A percentile compares a stretch with the other conserved stretches of the same genome.
Conservation (phyloP, 2,797 vertebrate species). For the Dendrocincla fuliginosa region DNA sequence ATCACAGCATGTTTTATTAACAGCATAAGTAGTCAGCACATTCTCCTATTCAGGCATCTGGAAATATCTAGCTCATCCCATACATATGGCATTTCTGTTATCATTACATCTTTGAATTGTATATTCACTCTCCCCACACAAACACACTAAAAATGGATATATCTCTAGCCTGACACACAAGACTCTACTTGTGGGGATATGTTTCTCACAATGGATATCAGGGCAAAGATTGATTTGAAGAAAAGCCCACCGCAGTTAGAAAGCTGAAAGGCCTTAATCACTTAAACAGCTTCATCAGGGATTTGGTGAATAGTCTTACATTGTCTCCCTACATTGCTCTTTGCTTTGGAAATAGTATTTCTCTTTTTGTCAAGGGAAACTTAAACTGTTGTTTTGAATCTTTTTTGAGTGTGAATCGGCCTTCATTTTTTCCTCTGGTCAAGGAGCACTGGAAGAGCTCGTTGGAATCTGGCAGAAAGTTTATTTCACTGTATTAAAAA, state of each 20-base stretch:
- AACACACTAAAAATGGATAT: conserved; percentile 60
- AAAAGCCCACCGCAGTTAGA: neutral
- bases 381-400: neutral
- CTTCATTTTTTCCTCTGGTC: neutral
- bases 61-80: conserved; percentile 59
- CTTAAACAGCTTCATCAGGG: neutral
- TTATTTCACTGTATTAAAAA: neutral
- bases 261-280: neutral
- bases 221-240: neutral
- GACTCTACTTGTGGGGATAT: neutral
- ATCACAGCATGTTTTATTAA: conserved; percentile 47
- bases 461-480: neutral
- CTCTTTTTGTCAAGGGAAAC: neutral
- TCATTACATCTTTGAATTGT: conserved; percentile 43
- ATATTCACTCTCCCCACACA: conserved; percentile 52
- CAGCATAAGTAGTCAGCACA: conserved; percentile 34
- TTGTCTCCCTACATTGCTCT: neutral
- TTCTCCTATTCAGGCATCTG: conserved; percentile 49
- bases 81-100: conserved; percentile 57
- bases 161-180: neutral
- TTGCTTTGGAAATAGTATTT: neutral
- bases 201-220: neutral
- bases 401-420: neutral
- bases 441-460: neutral
- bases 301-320: neutral